A percentile compares a stretch with the other conserved stretches of the same genome.
phyloP scores from a whole-genome alignment of 2,113 vertebrate species.

The Mobula birostris region DNA sequence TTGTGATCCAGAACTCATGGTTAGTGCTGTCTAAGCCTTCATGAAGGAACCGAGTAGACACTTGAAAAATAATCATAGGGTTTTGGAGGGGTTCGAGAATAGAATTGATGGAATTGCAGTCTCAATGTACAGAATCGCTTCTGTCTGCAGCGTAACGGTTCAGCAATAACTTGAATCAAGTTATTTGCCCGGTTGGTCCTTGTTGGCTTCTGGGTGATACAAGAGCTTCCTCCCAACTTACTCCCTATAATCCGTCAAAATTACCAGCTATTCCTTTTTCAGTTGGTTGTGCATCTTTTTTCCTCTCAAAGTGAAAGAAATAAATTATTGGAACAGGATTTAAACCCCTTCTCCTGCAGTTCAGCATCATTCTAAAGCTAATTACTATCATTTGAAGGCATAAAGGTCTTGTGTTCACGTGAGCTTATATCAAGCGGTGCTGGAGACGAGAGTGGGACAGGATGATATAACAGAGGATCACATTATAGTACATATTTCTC shows the following conservation, averaged over 20 bases:
- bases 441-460: not conserved
- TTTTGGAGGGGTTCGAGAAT: no score
- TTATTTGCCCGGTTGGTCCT: not conserved
- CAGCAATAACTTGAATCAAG: no score
- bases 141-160: no score
- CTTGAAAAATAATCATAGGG: no score
- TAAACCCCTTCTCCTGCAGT: not conserved
- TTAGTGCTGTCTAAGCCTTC: no score
- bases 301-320: not conserved
- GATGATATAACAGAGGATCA: no score
- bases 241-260: not conserved
- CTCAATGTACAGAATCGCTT: no score
- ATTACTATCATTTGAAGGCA: not conserved
- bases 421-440: not conserved
- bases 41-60: no score
- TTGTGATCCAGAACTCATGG: no score
- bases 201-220: not conserved
- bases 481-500: no score
- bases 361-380: not conserved
- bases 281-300: not conserved
- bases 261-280: not conserved
- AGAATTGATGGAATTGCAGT: no score
- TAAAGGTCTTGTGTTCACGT: not conserved
- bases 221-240: not conserved
- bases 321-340: not conserved